phyloP scores from a whole-genome alignment of 2,797 vertebrate genomes.

The Myripristis murdjan region DNA sequence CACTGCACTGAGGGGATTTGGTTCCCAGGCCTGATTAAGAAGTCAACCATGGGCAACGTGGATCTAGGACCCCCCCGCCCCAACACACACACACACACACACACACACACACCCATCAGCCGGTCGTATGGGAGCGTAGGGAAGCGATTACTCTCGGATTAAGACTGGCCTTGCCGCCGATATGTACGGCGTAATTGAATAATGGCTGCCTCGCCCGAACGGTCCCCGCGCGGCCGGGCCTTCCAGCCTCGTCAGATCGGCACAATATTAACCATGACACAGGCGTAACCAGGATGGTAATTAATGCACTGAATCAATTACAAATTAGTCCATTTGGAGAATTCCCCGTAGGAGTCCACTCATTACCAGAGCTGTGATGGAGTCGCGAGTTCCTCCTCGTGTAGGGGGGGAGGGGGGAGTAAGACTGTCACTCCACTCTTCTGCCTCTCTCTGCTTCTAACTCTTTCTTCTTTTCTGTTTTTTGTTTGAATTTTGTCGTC shows the following conservation, averaged over 20 bases:
- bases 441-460: constrained; percentile 27
- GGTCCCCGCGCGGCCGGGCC: constrained; percentile 80
- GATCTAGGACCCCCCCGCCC: constrained; percentile 43
- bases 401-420: constrained; percentile 40
- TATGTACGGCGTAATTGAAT: constrained; percentile 85
- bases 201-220: constrained; percentile 82
- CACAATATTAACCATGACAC: constrained; percentile 89
- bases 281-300: constrained; percentile 85
- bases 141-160: constrained; percentile 82
- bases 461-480: constrained; percentile 66
- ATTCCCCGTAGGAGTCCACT: constrained; percentile 85
- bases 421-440: constrained; percentile 64
- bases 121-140: constrained; percentile 62
- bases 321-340: constrained; percentile 88
- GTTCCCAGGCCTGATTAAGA: constrained; percentile 61
- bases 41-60: constrained; percentile 63
- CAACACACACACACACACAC: constrained; percentile 31
- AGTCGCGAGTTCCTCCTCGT: constrained; percentile 70
- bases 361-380: constrained; percentile 84
- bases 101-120: constrained; percentile 40
- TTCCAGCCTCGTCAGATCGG: constrained; percentile 81
- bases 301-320: constrained; percentile 90
- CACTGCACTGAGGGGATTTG: constrained; percentile 37
- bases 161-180: constrained; percentile 74
- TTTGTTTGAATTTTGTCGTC: too few species aligned